Conservation (phyloP, 53 echinoderm and acorn worm species). For the Glandiceps talaboti region DNA sequence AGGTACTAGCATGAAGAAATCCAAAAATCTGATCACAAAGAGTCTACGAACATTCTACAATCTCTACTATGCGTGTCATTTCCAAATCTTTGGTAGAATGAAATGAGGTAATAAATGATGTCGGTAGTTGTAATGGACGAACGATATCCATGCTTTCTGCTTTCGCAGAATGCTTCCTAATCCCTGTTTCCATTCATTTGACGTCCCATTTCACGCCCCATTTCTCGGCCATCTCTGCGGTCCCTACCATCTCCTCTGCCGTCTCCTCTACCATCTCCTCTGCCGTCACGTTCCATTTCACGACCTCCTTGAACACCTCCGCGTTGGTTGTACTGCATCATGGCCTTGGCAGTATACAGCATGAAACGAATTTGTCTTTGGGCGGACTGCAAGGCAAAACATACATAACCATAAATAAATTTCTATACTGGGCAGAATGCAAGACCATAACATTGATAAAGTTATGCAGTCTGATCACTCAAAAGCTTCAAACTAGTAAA, state of each 20-base stretch:
- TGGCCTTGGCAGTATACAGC: background rate
- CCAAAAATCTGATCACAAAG: background rate
- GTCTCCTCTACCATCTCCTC: background rate
- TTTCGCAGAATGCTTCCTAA: background rate
- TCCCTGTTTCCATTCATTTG: background rate
- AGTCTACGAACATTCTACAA: background rate
- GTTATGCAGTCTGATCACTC: no score
- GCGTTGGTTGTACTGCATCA: background rate
- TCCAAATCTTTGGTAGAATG: background rate
- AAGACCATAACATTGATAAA: no score
- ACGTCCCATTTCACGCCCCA: background rate
- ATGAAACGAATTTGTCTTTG: background rate
- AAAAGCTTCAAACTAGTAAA: no score
- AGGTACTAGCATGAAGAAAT: background rate
- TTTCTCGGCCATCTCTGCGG: background rate
- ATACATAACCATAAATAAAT: no score
- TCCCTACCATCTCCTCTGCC: background rate
- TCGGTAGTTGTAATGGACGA: background rate
- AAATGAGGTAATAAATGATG: background rate
- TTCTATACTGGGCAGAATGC: no score
- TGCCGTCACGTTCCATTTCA: background rate
- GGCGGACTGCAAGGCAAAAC: background rate
- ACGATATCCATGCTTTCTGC: background rate
- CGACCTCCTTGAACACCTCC: background rate
- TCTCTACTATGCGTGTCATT: background rate